Percentiles rank a stretch among this genome's conserved stretches.
phyloP scores from a whole-genome alignment of 1,140 invertebrate species.

The Conus ventricosus region DNA sequence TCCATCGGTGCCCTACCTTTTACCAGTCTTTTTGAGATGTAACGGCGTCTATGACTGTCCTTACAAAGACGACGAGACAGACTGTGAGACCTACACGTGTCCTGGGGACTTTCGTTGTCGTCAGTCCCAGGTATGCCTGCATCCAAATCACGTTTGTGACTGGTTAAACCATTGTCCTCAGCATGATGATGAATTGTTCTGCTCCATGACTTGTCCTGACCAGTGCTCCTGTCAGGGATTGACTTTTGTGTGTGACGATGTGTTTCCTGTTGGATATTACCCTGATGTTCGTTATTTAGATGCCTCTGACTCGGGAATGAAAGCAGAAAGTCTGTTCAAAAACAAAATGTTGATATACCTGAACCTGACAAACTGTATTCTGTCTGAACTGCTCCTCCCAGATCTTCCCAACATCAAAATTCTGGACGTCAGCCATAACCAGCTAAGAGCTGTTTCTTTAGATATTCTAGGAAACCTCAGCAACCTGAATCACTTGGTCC shows the following conservation, averaged over 20 bases:
- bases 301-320: not conserved
- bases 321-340: not conserved
- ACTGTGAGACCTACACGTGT: no score
- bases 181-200: slow-evolving; percentile 27
- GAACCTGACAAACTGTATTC: not conserved
- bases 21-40: not conserved
- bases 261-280: not conserved
- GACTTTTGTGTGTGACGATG: not conserved
- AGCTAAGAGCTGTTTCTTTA: not conserved
- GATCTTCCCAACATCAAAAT: not conserved
- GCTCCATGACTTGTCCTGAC: slow-evolving; percentile 24
- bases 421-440: not conserved
- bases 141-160: no score
- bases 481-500: not conserved
- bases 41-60: no score
- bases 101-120: no score
- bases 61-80: no score
- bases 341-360: not conserved
- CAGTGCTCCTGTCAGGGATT: slow-evolving; percentile 14
- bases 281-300: slow-evolving; percentile 2
- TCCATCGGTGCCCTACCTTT: not conserved
- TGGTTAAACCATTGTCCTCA: not conserved
- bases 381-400: not conserved
- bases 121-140: no score
- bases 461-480: not conserved